phyloP scores from a whole-genome alignment of 2,888 invertebrate genomes.

The Pyrocoelia pectoralis region DNA sequence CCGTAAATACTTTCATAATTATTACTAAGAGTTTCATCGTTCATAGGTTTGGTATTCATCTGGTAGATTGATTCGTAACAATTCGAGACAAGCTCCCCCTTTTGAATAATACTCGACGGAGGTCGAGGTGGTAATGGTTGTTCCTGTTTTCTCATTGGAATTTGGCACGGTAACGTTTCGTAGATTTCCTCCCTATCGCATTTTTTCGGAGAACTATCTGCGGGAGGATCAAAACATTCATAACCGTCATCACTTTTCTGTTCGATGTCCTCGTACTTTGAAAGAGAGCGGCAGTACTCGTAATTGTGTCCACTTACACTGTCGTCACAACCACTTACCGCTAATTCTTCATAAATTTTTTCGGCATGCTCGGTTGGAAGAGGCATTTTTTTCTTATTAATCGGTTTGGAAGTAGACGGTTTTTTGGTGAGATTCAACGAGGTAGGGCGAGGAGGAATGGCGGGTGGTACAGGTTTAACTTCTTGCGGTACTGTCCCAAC shows the following conservation, averaged over 20 bases:
- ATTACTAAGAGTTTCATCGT: slow-evolving; percentile 32
- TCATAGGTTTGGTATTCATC: slow-evolving; percentile 34
- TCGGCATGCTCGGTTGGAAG: slow-evolving; percentile 36
- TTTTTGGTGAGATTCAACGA: slow-evolving; percentile 21
- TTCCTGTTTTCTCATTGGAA: slow-evolving; percentile 57
- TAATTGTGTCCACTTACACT: slow-evolving; percentile 29
- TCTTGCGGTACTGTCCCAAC: slow-evolving; percentile 33
- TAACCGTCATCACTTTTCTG: slow-evolving; percentile 63
- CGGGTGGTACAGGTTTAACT: slow-evolving; percentile 25
- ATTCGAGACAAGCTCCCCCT: slow-evolving; percentile 63
- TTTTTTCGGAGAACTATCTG: slow-evolving; percentile 50
- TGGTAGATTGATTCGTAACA: slow-evolving; percentile 67
- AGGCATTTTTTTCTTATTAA: slow-evolving; percentile 40
- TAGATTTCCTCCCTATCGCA: slow-evolving; percentile 65
- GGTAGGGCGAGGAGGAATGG: slow-evolving; percentile 29
- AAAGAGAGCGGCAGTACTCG: slow-evolving; percentile 33
- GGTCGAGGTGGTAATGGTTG: slow-evolving; percentile 62
- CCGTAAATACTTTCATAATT: slow-evolving; percentile 45
- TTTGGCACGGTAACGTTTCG: slow-evolving; percentile 60
- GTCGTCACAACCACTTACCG: slow-evolving; percentile 19
- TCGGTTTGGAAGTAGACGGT: slow-evolving; percentile 32
- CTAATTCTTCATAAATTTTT: slow-evolving; percentile 48
- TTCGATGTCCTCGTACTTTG: slow-evolving; percentile 39
- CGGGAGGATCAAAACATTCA: slow-evolving; percentile 61
- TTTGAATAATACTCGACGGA: slow-evolving; percentile 66